These are phyloP conservation scores for Euura saliciscinereae DNA, from an alignment of 1,140 invertebrate genomes.

Conservation along the genomic window DNA sequence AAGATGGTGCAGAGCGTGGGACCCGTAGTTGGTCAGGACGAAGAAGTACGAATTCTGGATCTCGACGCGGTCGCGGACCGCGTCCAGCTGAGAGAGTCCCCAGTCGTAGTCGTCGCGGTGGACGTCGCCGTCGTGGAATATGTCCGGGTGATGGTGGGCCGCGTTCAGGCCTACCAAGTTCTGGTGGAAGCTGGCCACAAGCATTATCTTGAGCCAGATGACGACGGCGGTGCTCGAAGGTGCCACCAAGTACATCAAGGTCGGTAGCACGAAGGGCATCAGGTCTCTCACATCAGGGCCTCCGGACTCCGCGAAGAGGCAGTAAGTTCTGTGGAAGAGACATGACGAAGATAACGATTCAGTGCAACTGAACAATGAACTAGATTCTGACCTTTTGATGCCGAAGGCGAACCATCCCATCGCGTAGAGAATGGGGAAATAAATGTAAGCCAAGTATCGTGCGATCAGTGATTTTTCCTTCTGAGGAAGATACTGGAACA, in stretches of 20 bases:
- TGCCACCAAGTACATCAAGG: slow-evolving; percentile 57
- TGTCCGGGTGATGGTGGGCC: slow-evolving; percentile 82
- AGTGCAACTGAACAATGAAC: background rate
- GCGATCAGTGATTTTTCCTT: slow-evolving; percentile 52
- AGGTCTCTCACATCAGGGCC: slow-evolving; percentile 37
- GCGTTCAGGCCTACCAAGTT: slow-evolving; percentile 73
- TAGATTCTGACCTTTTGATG: slow-evolving; percentile 49
- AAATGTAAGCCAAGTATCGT: slow-evolving; percentile 56
- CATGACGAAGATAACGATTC: background rate
- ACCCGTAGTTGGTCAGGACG: slow-evolving; percentile 75
- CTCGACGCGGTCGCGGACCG: slow-evolving; percentile 74
- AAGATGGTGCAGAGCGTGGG: slow-evolving; percentile 81
- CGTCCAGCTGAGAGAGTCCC: slow-evolving; percentile 79
- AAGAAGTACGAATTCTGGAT: slow-evolving; percentile 72
- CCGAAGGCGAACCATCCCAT: slow-evolving; percentile 52
- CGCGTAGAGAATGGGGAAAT: slow-evolving; percentile 59
- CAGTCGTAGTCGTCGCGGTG: slow-evolving; percentile 71
- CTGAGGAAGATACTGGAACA: slow-evolving; percentile 71
- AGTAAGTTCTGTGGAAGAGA: background rate
- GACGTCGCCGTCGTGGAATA: slow-evolving; percentile 82
- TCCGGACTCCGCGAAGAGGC: slow-evolving; percentile 1
- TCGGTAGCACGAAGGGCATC: slow-evolving; percentile 61
- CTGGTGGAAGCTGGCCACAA: slow-evolving; percentile 68
- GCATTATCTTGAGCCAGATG: slow-evolving; percentile 67
- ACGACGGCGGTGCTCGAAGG: slow-evolving; percentile 47